These are phyloP conservation scores for Cremastinae sp. DNA, from an alignment of 2,888 invertebrate species.

Conservation along the genomic window DNA sequence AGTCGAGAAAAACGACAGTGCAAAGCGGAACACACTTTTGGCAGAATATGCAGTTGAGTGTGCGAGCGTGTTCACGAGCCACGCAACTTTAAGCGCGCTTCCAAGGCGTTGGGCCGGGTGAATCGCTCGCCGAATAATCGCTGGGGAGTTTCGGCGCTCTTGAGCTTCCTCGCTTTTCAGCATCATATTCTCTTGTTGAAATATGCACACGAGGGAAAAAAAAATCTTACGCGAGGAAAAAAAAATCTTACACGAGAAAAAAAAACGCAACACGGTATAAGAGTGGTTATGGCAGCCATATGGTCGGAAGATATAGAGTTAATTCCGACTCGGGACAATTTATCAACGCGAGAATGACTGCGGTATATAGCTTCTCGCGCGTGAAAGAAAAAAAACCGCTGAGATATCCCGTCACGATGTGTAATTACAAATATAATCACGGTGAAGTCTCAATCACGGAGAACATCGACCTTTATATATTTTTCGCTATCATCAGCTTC, in stretches of 20 bases:
- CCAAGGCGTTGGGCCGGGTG: conserved; percentile 5
- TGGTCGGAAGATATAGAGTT: conserved; percentile 19
- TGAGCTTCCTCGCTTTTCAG: conserved; percentile 49
- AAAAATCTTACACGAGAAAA: neutral
- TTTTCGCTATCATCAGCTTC: no score
- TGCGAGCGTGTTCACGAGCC: conserved; percentile 14
- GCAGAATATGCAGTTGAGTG: conserved; percentile 2
- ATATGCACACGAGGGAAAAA: neutral
- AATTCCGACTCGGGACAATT: conserved; percentile 27
- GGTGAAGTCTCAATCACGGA: no score
- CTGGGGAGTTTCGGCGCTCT: conserved; percentile 38
- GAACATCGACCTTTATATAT: no score
- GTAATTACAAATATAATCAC: no score
- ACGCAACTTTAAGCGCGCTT: conserved; percentile 37
- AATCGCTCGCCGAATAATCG: neutral
- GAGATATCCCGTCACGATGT: no score
- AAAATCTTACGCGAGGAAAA: neutral
- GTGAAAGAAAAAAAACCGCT: neutral
- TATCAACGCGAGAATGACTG: neutral
- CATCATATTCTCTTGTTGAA: conserved; percentile 16
- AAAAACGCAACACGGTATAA: conserved; percentile 6
- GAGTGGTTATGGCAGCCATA: conserved; percentile 36
- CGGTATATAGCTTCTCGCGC: neutral
- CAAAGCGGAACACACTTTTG: conserved; percentile 1
- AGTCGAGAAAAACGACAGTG: conserved; percentile 29